Base-by-base conservation (phyloP, 2,888 invertebrate species). In the Gasteruption jaculator region DNA sequence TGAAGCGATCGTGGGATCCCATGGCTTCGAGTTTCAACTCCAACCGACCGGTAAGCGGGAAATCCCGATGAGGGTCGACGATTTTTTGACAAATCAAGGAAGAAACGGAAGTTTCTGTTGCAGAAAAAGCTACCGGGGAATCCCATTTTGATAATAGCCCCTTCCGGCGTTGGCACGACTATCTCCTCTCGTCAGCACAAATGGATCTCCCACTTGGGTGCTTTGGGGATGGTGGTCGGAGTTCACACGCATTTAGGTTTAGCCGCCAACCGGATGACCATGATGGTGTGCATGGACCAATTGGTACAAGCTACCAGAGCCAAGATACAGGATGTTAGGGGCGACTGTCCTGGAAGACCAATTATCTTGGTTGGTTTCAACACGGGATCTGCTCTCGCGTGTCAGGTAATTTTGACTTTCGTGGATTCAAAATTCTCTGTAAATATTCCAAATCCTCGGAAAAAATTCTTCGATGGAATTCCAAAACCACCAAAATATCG, bases 311-410 rank as follows among this genome's bases (percentile, higher is more conserved):
- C 83, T 6, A 81, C 85, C 0, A 75, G 84, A 47, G 78, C 82
- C 1, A 86, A 83, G 72, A 78, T 90, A 30, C 77, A 81, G 51
- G 86, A 89, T 64, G 67, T 85, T 3, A 77, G 81, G 57, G 73
- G 73, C 4, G 83, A 83, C 50, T 81, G 78, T 61, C 80, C 83
- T 3, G 79, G 78, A 29, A 76, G 83, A 46, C 83, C 84, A 26
- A 79, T 91, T 16, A 78, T 89, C 43, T 71, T 90, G n/a, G 72
- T 87, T 41, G 90, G 90, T 7, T 84, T 86, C 65, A 83, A 85
- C 60, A 78, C 83, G 21, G 87, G 86, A n/a, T 79, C 86, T 11
- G 76, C 85, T 0, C 71, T 89, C 26, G 86, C 88, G 2, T 76
- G 84, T 55, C 86, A 87, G 73, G 78, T 79, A 65, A 54, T 8